A percentile compares a stretch with the other conserved stretches of the same genome.
Conservation (phyloP, 2,888 invertebrate genomes). For the Macrosiphum euphorbiae region DNA sequence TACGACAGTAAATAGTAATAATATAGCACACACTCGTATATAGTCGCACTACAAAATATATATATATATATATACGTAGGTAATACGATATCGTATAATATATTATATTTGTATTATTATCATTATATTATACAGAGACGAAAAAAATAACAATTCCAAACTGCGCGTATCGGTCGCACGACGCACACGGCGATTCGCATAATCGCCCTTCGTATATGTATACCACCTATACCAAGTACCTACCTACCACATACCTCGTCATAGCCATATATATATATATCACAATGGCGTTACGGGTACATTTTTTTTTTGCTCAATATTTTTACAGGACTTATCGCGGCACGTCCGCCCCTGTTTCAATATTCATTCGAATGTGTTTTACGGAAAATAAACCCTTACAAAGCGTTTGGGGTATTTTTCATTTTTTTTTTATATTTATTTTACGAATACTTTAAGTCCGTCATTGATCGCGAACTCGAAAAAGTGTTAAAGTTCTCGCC, state of each 20-base stretch:
- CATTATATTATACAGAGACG: not conserved
- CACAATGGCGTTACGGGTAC: not conserved
- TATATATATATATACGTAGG: not conserved
- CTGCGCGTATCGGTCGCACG: not conserved
- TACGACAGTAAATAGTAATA: not conserved
- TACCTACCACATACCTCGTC: not conserved
- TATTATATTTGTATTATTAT: not conserved
- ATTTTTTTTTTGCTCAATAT: not conserved
- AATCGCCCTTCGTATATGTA: not conserved
- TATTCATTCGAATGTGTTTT: slow-evolving; percentile 10
- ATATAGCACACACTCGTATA: not conserved
- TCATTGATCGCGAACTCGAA: slow-evolving; percentile 10
- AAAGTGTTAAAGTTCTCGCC: not conserved
- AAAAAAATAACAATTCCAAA: not conserved
- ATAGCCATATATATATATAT: not conserved
- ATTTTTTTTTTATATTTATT: not conserved
- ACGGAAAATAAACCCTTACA: slow-evolving; percentile 10
- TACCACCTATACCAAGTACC: too few relatives aligned
- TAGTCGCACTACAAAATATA: not conserved
- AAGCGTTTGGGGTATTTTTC: not conserved
- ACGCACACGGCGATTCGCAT: not conserved
- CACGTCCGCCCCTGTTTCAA: not conserved
- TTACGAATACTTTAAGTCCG: not conserved
- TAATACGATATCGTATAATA: not conserved
- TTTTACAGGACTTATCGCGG: not conserved